A percentile compares a stretch with the other conserved stretches of the same genome.
Evolutionary conservation across 2,888 invertebrate species (phyloP).

Genomic region (Pardosa pseudoannulata): DNA sequence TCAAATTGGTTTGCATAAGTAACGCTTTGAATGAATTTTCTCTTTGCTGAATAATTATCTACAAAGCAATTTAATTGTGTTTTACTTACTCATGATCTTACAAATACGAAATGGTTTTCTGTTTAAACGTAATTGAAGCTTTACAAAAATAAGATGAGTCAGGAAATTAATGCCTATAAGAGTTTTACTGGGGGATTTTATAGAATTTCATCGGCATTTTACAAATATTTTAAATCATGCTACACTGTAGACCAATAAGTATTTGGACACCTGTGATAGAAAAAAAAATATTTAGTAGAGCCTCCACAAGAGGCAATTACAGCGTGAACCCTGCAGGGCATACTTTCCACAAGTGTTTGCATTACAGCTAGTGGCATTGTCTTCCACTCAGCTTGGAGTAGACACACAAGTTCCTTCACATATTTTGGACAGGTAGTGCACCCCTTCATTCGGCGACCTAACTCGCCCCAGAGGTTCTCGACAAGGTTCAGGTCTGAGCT

Average conservation of each 20-base stretch:
- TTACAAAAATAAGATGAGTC: no score
- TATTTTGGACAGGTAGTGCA: neutral
- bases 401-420: neutral
- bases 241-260: slow-evolving; percentile 4
- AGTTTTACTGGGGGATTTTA: no score
- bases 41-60: no score
- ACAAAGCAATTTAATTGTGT: no score
- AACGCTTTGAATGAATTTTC: no score
- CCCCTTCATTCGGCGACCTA: neutral
- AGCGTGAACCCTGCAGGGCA: neutral
- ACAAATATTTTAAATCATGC: no score
- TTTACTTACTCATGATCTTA: no score
- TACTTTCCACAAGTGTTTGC: slow-evolving; percentile 6
- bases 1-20: no score
- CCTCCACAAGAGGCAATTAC: slow-evolving; percentile 13
- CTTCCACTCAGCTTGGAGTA: neutral
- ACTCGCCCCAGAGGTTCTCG: neutral
- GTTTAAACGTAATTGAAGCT: no score
- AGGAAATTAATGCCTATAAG: no score
- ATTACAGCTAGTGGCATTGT: neutral
- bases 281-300: slow-evolving; percentile 13
- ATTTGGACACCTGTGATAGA: slow-evolving; percentile 19
- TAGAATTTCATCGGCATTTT: no score
- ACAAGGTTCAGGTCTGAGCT: neutral
- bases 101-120: no score